Evolutionary conservation across 64 coral and sea anemone species (phyloP), one percentile per base, ranked within the genome.

Genomic region (Anthopleura sola): DNA sequence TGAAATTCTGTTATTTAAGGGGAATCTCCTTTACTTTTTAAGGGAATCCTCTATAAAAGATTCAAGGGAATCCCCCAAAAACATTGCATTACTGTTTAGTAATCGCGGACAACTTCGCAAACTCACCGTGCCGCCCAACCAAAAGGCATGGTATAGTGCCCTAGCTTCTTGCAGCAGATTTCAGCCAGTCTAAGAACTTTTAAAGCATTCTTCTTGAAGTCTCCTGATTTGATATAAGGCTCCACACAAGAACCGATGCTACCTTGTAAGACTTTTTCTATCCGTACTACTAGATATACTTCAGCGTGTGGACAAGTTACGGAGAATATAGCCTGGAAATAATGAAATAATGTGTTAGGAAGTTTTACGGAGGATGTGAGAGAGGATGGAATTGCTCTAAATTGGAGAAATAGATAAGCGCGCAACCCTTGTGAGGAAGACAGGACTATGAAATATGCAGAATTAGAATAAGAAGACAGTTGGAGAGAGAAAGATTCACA

Each of bases 251-350:
- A 80, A 28, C 92, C 68, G 24, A 98, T 94, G 39, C 95, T 88
- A 49, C 95, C 95, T 55, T 98, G 95, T 33, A 98, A 57, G 29
- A 98, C 95, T 75, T 98, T 98, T 33, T 94, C 95, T 91, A 98
- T 98, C 76, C 83, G 93, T 24, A 86, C 78, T n/a, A 98, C 95
- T 26, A 98, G 71, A 49, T 98, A 98, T 16, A 98, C 95, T 51
- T 94, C 95, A 23, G 82, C 29, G 32, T 98, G 88, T 26, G 87
- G 89, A 85, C 84, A 85, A 5, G 95, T 94, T 47, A 91, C 92
- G 40, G 95, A 97, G 75, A 91, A 97, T 49, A 91, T 71, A 71
- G 94, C 94, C 90, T 97, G 71, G 3, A 50, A 78, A 79, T 9
- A 18, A 48, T 20, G 2, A 71, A 71, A 4, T 3, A 33, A 32